A percentile compares a stretch with the other conserved stretches of the same genome.
Conservation (phyloP, 2,797 vertebrate genomes). For the Pseudomugil tenellus region DNA sequence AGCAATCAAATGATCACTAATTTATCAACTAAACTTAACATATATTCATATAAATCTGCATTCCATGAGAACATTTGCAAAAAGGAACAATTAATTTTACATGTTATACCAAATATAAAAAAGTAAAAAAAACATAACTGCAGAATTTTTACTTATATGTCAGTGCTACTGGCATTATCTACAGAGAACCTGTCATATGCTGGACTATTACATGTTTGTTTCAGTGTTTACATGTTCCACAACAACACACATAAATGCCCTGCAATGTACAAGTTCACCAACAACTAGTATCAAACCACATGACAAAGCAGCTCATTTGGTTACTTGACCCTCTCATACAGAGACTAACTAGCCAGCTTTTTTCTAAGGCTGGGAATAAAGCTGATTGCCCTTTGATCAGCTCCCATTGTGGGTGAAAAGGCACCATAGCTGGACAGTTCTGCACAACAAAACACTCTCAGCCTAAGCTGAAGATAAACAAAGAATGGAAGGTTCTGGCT, state of each 20-base stretch:
- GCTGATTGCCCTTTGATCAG: slow-evolving; percentile 67
- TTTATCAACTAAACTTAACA: slow-evolving; percentile 21
- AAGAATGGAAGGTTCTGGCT: slow-evolving; percentile 76
- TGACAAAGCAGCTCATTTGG: slow-evolving; percentile 14
- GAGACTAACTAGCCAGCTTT: slow-evolving; percentile 24
- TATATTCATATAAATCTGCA: slow-evolving; percentile 11
- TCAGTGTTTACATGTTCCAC: slow-evolving; percentile 12
- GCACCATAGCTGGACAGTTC: slow-evolving; percentile 71
- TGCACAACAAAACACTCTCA: slow-evolving; percentile 70
- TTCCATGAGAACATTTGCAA: slow-evolving; percentile 5
- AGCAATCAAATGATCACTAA: slow-evolving; percentile 13
- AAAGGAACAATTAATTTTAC: slow-evolving; percentile 2
- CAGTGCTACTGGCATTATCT: neutral
- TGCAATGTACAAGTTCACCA: slow-evolving; percentile 6
- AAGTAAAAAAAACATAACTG: neutral
- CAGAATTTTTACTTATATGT: neutral
- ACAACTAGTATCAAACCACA: neutral
- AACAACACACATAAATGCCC: neutral
- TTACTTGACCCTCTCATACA: slow-evolving; percentile 17
- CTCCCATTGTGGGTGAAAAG: slow-evolving; percentile 52
- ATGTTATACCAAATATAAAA: neutral
- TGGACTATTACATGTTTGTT: neutral
- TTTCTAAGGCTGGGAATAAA: slow-evolving; percentile 30
- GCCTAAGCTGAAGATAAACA: slow-evolving; percentile 69
- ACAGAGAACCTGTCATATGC: neutral